Percentiles rank a stretch among this genome's conserved stretches.
Evolutionary conservation across 35 echinoderm and acorn worm species (phyloP).

Genomic region (Holothuria glaberrima): DNA sequence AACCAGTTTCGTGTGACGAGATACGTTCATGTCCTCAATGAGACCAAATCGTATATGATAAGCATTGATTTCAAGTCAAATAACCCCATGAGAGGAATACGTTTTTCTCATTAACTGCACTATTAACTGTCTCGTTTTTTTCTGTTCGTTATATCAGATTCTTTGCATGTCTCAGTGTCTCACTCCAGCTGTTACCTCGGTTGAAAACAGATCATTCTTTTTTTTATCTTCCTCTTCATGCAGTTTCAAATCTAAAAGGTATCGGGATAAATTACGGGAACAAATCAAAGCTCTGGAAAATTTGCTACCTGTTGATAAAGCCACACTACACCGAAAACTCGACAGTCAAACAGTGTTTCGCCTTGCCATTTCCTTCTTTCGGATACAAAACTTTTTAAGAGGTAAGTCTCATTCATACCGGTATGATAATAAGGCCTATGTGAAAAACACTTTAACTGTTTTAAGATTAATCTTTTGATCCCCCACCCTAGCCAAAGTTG

Average conservation of each 20-base stretch:
- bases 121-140: constrained; percentile 47
- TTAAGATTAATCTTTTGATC: too few species aligned
- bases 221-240: not conserved
- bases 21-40: constrained; percentile 9
- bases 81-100: constrained; percentile 29
- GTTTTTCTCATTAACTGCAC: constrained; percentile 57
- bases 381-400: constrained; percentile 89
- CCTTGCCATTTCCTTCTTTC: constrained; percentile 94
- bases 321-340: constrained; percentile 92
- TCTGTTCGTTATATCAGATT: not conserved
- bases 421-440: too few species aligned
- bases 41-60: constrained; percentile 15
- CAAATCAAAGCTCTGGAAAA: constrained; percentile 97
- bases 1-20: constrained; percentile 29
- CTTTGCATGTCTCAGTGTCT: not conserved
- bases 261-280: constrained; percentile 96
- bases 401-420: constrained; percentile 60
- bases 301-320: constrained; percentile 92
- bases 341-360: constrained; percentile 99
- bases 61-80: constrained; percentile 55
- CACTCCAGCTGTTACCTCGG: not conserved
- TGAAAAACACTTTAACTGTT: too few species aligned
- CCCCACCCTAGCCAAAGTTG: too few species aligned
- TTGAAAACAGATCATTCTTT: not conserved
- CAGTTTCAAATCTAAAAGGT: constrained; percentile 99